Evolutionary conservation across 1,140 invertebrate genomes (phyloP), one percentile per base, ranked within the genome.

Genomic region (Calosoma granatense): DNA sequence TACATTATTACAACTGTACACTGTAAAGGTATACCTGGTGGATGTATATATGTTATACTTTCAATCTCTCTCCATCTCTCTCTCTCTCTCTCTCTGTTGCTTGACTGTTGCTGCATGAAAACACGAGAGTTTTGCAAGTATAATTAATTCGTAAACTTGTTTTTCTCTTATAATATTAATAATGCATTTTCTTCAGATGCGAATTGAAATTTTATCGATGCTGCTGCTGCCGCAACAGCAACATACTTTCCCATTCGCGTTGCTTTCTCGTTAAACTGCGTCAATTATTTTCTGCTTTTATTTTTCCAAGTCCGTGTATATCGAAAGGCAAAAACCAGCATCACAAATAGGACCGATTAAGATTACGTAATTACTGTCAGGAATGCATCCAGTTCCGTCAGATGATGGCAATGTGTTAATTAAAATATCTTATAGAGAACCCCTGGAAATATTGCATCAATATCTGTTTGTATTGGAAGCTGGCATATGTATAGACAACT

Each of bases 311-410:
- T n/a, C n/a, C n/a, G n/a, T 6, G 3, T 17, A 47, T 47, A 4
- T 11, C 41, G 17, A n/a, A n/a, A n/a, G n/a, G 41, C 41, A 47
- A 47, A 47, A 47, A 47, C 6, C 15, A 11, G 3, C 41, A 17
- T 47, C 41, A 47, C 41, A 17, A 47, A 47, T 47, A 47, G 41
- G 41, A 47, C 41, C 41, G 41, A 47, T 47, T 47, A 47, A 47
- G 41, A 47, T 47, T 47, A 47, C 9, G 17, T 47, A 47, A 47
- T 47, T 47, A 47, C 17, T 47, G 41, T 47, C 41, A 17, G 17
- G 41, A 47, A 47, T 47, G 41, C 41, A 17, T 47, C 15, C 41
- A 47, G 41, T 47, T 47, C 41, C 41, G 41, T 47, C 41, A 47
- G 9, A 47, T 47, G 6, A 17, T n/a, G n/a, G n/a, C n/a, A 47